Evolutionary conservation across 2,888 invertebrate species (phyloP), one percentile per base, ranked within the genome.

Genomic region (Globia sparganii): DNA sequence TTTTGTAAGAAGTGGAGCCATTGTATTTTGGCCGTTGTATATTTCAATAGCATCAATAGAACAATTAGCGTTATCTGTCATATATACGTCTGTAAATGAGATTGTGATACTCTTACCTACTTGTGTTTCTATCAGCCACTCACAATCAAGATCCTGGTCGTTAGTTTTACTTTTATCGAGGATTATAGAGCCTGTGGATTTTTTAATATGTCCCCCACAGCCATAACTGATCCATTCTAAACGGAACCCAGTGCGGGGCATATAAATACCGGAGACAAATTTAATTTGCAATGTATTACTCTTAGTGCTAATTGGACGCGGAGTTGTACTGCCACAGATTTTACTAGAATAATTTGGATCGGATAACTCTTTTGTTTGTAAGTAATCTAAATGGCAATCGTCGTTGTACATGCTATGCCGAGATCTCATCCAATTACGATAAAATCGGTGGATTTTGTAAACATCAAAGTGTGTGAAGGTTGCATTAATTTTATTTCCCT

Each of bases 171-270:
- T 98, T 86, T 97, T 97, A 2, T 98, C 98, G 15, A 98, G 97
- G 0, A 94, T 94, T 72, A 99, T 95, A 11, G 88, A 84, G 0
- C 97, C 98, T 15, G 62, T 88, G 0, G 94, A 92, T 87, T 96
- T 97, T 67, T 94, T 97, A 53, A 98, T 93, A 72, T 97, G 94
- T 9, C 97, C 98, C 11, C 98, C 98, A 92, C 99, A 99, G 28
- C 98, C 99, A 85, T 97, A 95, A 66, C 97, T 95, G 66, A 97
- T 93, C 97, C 99, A 99, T 94, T 99, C 99, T 70, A 99, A 93
- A 68, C 98, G 97, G 92, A 99, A 99, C 40, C 98, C 99, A 77
- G 97, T 94, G 18, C 91, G 93, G 25, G 97, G 88, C 25, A 97
- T 90, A n/a, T 95, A 95, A 43, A 80, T 81, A 85, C 98, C 98